Evolutionary conservation across 1,140 invertebrate species (phyloP), one percentile per base, ranked within the genome.

Genomic region (Panulirus ornatus): DNA sequence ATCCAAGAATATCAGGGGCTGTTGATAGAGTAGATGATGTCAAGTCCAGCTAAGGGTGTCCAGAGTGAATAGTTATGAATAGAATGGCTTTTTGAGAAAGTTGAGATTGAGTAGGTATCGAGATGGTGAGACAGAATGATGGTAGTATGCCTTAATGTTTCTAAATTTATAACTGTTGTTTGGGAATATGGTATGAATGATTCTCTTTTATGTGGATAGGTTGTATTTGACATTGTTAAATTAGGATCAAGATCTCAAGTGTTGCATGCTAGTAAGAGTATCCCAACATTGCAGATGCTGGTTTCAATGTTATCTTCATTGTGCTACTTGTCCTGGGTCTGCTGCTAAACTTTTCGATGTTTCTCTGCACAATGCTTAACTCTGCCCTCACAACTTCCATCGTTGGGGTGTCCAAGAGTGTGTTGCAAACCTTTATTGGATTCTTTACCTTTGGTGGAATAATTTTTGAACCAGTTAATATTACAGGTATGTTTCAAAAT

Each of bases 311-410:
- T 11, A 78, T 93, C 11, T 94, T 95, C 86, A 73, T 93, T 44
- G 38, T 93, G 2, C 93, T 95, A 34, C 93, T 95, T 40, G 90
- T 93, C 42, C 92, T 94, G 83, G 95, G 95, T 0, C 93, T 93
- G 51, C 88, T 95, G 5, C 92, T 95, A 34, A 95, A 95, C 92
- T 95, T 94, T 91, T 94, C 94, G 1, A 92, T 95, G 71, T 95
- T 95, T 92, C 93, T 95, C 70, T 95, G 95, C 91, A 95, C 94
- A 0, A 93, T 93, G 76, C 92, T 94, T 70, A 95, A 94, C 34
- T 95, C 94, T 19, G 95, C 95, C 1, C 92, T 95, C 58, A 95
- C 95, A 0, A 95, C 95, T 1, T 94, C 94, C 91, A 92, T 95
- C 22, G 94, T 95, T 5, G 94, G 94, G 2, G 94, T 94, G 0